Base-by-base conservation (phyloP, 2,113 vertebrate species). In the Struthidea cinerea region DNA sequence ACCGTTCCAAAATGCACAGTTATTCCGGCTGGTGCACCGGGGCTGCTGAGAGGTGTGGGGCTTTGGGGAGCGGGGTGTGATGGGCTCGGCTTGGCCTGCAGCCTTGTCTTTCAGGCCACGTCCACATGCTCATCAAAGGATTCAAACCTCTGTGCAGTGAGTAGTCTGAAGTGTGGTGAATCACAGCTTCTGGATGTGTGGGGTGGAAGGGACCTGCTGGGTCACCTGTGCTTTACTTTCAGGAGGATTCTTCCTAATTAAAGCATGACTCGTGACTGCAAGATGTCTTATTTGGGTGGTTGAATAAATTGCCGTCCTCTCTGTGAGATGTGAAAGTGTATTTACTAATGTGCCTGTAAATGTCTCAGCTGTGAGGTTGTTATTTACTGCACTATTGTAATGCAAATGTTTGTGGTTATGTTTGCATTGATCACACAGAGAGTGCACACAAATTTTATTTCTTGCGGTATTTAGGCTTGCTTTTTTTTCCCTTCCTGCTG, bases 301-400 rank as follows among this genome's bases (percentile, higher is more conserved):
- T 90, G 70, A 92, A 94, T 88, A 64, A 94, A 83, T 90, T 76
- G 76, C 49, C 5, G 6, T 68, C 75, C 70, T 77, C 57, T 80
- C 82, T 80, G 37, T 1, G 11, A 65, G 67, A 80, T 7, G 41
- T 85, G 59, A 53, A 90, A 93, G 33, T 80, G 61, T 73, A 37
- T 83, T 94, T 91, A 80, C 79, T 88, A 69, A 79, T 76, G 41
- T 10, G 33, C 50, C 75, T 83, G 53, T 93, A 93, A 92, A 88
- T 74, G 82, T 95, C 79, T 94, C 83, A 78, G 76, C 86, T 90
- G 79, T 81, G 83, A 47, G 23, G 47, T 47, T 47, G 71, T 94
- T 95, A 94, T 95, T 95, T 96, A 86, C 82, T 92, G 83, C 68
- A 26, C 64, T 81, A 92, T 96, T 97, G 64, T 95, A 47, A 92